Conservation (phyloP, 1,140 invertebrate species). For the Idris sp. region DNA sequence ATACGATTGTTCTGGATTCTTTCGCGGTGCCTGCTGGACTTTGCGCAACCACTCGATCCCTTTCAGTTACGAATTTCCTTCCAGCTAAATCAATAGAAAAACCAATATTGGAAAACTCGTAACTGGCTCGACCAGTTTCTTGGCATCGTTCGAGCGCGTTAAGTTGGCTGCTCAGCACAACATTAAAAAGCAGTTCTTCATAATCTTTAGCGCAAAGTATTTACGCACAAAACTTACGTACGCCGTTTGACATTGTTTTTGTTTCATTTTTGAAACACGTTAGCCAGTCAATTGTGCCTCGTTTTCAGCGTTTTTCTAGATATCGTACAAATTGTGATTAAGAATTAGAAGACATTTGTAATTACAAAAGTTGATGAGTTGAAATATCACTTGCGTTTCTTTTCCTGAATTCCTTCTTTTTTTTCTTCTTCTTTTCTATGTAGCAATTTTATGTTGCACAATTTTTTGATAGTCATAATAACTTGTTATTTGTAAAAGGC, state of each 20-base stretch:
- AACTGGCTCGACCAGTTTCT: conserved; percentile 60
- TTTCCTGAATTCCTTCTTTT: too few species aligned
- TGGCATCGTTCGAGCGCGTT: conserved; percentile 49
- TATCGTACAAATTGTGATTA: conserved; percentile 28
- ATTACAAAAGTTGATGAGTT: conserved; percentile 4
- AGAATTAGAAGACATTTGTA: conserved; percentile 7
- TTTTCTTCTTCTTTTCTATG: too few species aligned
- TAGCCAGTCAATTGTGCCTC: conserved; percentile 3
- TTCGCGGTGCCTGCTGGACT: conserved; percentile 45
- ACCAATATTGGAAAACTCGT: conserved; percentile 56
- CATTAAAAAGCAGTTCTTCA: conserved; percentile 56
- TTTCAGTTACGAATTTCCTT: conserved; percentile 62
- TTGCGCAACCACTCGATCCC: conserved; percentile 55
- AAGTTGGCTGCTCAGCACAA: conserved; percentile 35
- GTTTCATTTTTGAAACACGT: conserved; percentile 26
- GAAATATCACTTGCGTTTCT: neutral
- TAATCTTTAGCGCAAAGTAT: conserved; percentile 28
- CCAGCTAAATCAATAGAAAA: conserved; percentile 58
- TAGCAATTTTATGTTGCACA: too few species aligned
- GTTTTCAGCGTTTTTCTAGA: conserved; percentile 22
- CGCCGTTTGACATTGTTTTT: conserved; percentile 29
- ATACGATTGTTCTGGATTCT: conserved; percentile 63
- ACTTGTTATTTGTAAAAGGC: too few species aligned
- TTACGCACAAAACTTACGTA: conserved; percentile 32
- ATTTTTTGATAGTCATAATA: too few species aligned